These are phyloP conservation scores for Notamacropus eugenii DNA, from an alignment of 2,797 vertebrate species.

Conservation along the genomic window DNA sequence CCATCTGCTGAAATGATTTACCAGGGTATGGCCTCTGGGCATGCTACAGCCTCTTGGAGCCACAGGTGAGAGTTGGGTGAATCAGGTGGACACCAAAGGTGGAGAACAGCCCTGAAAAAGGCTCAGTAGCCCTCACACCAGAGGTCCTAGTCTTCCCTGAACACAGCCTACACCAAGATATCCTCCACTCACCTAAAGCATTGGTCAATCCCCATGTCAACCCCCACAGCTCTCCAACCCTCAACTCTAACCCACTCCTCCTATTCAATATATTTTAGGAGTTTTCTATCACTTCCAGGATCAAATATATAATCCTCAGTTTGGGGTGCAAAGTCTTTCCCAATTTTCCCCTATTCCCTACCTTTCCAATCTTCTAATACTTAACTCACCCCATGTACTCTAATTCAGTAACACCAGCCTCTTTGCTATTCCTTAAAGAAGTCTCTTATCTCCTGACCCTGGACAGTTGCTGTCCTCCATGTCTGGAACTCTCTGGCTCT, in stretches of 20 bases:
- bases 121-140: background rate
- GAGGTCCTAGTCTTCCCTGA: background rate
- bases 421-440: background rate
- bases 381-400: background rate
- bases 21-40: background rate
- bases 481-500: background rate
- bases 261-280: background rate
- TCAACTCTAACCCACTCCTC: background rate
- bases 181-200: background rate
- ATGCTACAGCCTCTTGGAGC: background rate
- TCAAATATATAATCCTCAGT: background rate
- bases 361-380: background rate
- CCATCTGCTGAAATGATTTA: background rate
- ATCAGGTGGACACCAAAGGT: background rate
- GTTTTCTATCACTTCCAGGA: background rate
- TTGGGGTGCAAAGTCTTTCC: background rate
- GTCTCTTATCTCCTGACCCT: background rate
- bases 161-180: background rate
- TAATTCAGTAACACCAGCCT: background rate
- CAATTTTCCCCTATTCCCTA: rapidly evolving
- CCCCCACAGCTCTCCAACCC: background rate
- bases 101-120: background rate
- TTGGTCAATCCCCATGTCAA: background rate
- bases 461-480: background rate
- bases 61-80: background rate